phyloP scores from a whole-genome alignment of 2,113 vertebrate genomes.

The Petromus typicus region DNA sequence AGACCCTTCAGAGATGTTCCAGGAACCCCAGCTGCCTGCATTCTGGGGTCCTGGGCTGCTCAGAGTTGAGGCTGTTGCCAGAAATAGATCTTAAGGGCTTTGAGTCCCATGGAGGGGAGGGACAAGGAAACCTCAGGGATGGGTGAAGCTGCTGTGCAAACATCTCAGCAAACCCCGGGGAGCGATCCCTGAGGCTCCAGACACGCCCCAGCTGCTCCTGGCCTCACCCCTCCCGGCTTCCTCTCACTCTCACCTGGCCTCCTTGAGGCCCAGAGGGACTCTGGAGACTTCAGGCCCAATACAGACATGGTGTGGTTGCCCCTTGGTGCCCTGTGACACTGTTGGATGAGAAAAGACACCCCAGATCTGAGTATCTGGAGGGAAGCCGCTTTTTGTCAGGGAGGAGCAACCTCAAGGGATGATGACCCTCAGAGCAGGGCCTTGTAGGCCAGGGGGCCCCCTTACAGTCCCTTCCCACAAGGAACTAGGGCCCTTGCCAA shows the following conservation, averaged over 20 bases:
- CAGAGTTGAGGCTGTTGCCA: not conserved
- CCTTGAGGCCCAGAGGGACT: not conserved
- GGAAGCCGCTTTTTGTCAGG: not conserved
- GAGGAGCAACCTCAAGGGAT: not conserved
- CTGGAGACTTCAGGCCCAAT: not conserved
- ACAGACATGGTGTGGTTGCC: not conserved
- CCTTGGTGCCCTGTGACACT: not conserved
- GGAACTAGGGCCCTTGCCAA: too few relatives aligned
- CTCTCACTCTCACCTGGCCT: not conserved
- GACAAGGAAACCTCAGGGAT: not conserved
- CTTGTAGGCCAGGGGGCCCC: too few relatives aligned
- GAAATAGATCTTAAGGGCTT: not conserved
- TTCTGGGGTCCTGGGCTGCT: not conserved
- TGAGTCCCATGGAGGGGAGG: not conserved
- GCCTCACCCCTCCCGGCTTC: fast-evolving
- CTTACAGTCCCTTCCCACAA: too few relatives aligned
- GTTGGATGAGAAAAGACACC: not conserved
- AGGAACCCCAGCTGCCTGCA: not conserved
- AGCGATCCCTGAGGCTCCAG: not conserved
- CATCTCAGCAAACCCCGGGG: not conserved
- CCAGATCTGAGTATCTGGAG: not conserved
- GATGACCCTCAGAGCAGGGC: too few relatives aligned
- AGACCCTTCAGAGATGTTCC: fast-evolving
- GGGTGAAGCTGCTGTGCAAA: not conserved
- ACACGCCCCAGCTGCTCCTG: fast-evolving